Base-by-base conservation (phyloP, 2,113 vertebrate species). In the Neodon shergylaensis region DNA sequence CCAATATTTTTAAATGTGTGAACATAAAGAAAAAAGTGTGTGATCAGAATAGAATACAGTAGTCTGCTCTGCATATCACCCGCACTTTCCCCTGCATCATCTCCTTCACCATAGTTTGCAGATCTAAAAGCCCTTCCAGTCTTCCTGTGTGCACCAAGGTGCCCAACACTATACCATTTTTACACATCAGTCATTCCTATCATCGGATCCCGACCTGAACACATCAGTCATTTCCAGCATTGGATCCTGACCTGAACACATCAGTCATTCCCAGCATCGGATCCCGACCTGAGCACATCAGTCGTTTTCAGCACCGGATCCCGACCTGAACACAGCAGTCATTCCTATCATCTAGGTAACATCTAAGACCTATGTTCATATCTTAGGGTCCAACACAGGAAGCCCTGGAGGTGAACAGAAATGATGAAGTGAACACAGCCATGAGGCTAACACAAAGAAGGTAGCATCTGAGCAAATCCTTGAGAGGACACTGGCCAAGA, bases 1-100 rank as follows among this genome's bases (percentile, higher is more conserved):
- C 72, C 17, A 42, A 54, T 28, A 0, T 42, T 93, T 97, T 78
- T 70, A 86, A 83, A 24, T 63, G 58, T 83, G 81, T 63, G 81
- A 61, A 83, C 79, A 42, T 61, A 83, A 61, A 39, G 24, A 2
- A 42, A 81, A 85, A 6, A 13, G 21, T 17, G 0, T 39, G 31
- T 11, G 66, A 74, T 24, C 28, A 47, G 31, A 88, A 14, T 19
- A 54, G 61, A 54, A 58, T 22, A 1, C 39, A 31, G 0, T 44
- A 11, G 6, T n/a, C 39, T n/a, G 3, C 7, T 63, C 68, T 26
- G 42, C 6, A 36, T 42, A 16, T 16, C 5, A 1, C 22, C 8
- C 3, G 11, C 7, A 7, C n/a, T 39, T 42, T 31, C 19, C 19
- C 26, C 2, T 1, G 72, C n/a, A 2, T n/a, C 42, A 36, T 12